phyloP scores from a whole-genome alignment of 2,888 invertebrate genomes.

The Coelopa pilipes region DNA sequence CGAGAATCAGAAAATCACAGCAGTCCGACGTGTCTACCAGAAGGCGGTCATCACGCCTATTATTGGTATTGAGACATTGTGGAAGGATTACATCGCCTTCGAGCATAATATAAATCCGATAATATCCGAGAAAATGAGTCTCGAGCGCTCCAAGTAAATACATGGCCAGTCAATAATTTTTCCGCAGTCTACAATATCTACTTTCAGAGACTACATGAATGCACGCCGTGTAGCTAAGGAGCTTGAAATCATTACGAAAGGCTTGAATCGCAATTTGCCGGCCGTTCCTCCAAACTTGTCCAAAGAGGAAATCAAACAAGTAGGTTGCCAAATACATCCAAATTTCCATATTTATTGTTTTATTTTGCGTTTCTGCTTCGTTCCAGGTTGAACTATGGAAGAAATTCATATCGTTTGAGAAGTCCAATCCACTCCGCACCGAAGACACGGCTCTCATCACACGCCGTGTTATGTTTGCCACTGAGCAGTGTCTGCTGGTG shows the following conservation, averaged over 20 bases:
- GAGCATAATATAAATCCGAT: slow-evolving; percentile 87
- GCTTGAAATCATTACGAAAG: slow-evolving; percentile 92
- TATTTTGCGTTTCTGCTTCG: slow-evolving; percentile 2
- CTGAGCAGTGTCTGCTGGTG: slow-evolving; percentile 96
- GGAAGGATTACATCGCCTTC: slow-evolving; percentile 98
- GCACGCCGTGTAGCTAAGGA: slow-evolving; percentile 96
- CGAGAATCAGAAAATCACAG: slow-evolving; percentile 99
- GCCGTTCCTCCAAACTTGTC: slow-evolving; percentile 95
- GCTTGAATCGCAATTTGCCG: slow-evolving; percentile 93
- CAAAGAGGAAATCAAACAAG: slow-evolving; percentile 92
- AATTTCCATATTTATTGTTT: neutral
- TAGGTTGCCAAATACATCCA: slow-evolving; percentile 58
- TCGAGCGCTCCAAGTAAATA: slow-evolving; percentile 79
- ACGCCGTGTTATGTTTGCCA: slow-evolving; percentile 96
- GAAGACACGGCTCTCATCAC: slow-evolving; percentile 96
- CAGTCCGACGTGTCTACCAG: slow-evolving; percentile 97
- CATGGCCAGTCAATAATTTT: neutral
- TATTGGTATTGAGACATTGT: slow-evolving; percentile 94
- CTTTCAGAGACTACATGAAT: slow-evolving; percentile 92
- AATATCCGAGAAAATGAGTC: slow-evolving; percentile 96
- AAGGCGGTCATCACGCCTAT: slow-evolving; percentile 96
- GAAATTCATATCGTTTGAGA: slow-evolving; percentile 98
- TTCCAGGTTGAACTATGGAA: slow-evolving; percentile 94
- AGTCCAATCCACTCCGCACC: slow-evolving; percentile 93
- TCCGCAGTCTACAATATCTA: neutral